A percentile compares a stretch with the other conserved stretches of the same genome.
These are phyloP conservation scores for Ictidomys tridecemlineatus DNA, from an alignment of 2,113 vertebrate species.

Conservation along the genomic window DNA sequence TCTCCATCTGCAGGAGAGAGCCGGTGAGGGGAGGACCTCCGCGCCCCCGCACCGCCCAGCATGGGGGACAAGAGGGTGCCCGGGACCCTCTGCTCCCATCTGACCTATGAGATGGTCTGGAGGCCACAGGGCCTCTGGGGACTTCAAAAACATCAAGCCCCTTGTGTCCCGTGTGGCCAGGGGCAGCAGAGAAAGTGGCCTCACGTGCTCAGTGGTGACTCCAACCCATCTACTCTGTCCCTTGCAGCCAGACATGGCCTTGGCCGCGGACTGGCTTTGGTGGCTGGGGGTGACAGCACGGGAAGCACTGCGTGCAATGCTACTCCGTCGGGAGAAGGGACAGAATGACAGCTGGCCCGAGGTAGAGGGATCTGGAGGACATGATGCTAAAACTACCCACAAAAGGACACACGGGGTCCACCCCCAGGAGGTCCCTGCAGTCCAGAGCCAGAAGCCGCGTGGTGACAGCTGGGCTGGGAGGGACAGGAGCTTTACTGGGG, in stretches of 20 bases:
- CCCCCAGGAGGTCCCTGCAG: background rate
- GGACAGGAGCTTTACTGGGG: too few species aligned
- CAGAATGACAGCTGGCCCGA: too few species aligned
- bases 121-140: background rate
- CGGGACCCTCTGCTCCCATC: background rate
- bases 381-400: background rate
- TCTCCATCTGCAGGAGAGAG: constrained; percentile 83
- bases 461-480: too few species aligned
- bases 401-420: background rate
- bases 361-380: too few species aligned
- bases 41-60: too few species aligned
- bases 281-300: too few species aligned
- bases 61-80: too few species aligned
- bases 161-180: accelerated
- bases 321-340: too few species aligned
- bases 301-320: too few species aligned
- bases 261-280: background rate
- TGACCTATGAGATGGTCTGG: background rate
- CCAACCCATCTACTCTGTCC: background rate
- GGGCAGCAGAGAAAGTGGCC: background rate
- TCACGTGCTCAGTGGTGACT: background rate
- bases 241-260: background rate
- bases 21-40: background rate
- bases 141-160: accelerated
- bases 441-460: background rate